Percentiles rank a stretch among this genome's conserved stretches.
These are phyloP conservation scores for Xiphorhynchus elegans DNA, from an alignment of 2,113 vertebrate species.

Conservation along the genomic window DNA sequence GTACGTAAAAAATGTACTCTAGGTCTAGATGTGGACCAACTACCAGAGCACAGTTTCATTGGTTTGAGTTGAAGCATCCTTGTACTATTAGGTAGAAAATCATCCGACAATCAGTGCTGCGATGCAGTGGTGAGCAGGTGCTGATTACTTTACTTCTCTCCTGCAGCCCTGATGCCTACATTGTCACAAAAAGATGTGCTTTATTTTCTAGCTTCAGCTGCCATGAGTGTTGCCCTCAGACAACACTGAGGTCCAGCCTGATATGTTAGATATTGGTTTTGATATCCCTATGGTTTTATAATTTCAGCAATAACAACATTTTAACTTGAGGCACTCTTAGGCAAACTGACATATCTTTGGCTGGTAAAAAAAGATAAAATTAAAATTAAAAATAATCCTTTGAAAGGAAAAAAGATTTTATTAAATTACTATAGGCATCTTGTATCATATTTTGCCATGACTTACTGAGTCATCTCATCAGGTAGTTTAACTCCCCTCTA, in stretches of 20 bases:
- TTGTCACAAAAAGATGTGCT: background rate
- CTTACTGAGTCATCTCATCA: background rate
- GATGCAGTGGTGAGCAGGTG: background rate
- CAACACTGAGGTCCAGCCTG: background rate
- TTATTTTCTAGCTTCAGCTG: background rate
- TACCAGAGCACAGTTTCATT: background rate
- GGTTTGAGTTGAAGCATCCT: background rate
- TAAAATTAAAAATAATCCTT: background rate
- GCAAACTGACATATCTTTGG: background rate
- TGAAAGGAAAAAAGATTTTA: background rate
- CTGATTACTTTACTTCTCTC: accelerated
- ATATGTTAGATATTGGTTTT: background rate
- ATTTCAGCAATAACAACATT: background rate
- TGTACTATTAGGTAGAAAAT: background rate
- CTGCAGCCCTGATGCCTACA: background rate
- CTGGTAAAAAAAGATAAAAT: background rate
- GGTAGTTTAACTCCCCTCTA: background rate
- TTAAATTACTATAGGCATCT: background rate
- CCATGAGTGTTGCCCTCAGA: background rate
- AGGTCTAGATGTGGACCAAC: background rate
- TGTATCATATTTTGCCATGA: background rate
- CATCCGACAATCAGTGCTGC: background rate
- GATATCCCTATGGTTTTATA: background rate
- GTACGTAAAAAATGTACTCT: background rate
- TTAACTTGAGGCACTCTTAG: background rate